Evolutionary conservation across 2,888 invertebrate species (phyloP), one percentile per base, ranked within the genome.

Genomic region (Athrips mouffetella): DNA sequence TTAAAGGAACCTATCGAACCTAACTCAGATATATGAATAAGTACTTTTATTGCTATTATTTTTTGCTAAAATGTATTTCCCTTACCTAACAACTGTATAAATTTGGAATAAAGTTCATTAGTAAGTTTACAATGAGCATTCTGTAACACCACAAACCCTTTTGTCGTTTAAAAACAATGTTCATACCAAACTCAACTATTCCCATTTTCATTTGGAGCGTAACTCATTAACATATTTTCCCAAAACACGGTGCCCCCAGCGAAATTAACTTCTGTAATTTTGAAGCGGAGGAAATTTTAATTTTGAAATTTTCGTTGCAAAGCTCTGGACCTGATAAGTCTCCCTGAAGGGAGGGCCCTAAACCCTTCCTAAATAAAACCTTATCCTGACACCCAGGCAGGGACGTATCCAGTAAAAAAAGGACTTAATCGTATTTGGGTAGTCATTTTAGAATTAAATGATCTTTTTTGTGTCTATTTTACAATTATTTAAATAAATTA

Each of bases 241-340:
- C 23, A 10, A 21, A 45, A 45, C 45, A 35, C 16, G 1, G 15
- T n/a, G 31, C 11, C 25, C 49, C 18, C 31, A 16, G 35, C 45
- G 18, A 29, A 40, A 29, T 33, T 41, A 50, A 49, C 35, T 29
- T 39, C 21, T 35, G 29, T 41, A 40, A 39, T 37, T 45, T 39
- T 30, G 39, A 31, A 23, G 18, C 39, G 35, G 47, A 45, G 45
- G 48, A 51, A 33, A 45, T 51, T 48, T 47, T 53, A 50, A 50
- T 52, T 50, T 46, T 53, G 58, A 50, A 59, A 63, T 58, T 56
- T 49, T 39, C 35, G 18, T 49, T 45, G 23, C 57, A 63, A 53
- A 58, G 58, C 66, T 72, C 61, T 58, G 63, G 63, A 27, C 37
- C 65, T 60, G 67, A 65, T 67, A 70, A 67, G 63, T 63, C 64